Conservation (phyloP, 2,888 invertebrate genomes). For the Meganola albula region DNA sequence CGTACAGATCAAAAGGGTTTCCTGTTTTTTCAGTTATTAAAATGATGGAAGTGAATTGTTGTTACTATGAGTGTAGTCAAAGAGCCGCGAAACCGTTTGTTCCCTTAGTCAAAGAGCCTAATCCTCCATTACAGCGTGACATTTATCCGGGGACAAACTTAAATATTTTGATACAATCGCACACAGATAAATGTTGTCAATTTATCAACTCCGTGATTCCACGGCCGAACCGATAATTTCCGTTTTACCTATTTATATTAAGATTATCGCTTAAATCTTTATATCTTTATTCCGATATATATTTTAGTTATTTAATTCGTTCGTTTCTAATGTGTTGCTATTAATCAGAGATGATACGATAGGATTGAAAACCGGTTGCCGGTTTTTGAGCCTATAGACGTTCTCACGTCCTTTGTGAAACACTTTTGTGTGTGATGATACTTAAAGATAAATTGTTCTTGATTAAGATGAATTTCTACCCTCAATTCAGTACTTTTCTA, state of each 20-base stretch:
- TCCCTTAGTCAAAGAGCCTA: conserved; percentile 28
- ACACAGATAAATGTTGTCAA: conserved; percentile 66
- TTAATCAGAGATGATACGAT: conserved; percentile 33
- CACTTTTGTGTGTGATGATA: conserved; percentile 16
- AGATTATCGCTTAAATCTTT: conserved; percentile 52
- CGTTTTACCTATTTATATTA: conserved; percentile 60
- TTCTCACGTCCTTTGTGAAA: conserved; percentile 30
- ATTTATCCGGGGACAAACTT: conserved; percentile 63
- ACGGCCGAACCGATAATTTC: conserved; percentile 55
- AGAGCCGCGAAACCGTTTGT: conserved; percentile 31
- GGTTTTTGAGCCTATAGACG: conserved; percentile 18
- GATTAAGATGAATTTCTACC: no score
- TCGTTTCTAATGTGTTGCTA: conserved; percentile 47
- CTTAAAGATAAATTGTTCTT: conserved; percentile 14
- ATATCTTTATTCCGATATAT: conserved; percentile 62
- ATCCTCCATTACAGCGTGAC: conserved; percentile 62
- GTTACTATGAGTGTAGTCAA: no score
- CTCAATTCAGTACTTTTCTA: no score
- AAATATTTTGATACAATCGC: conserved; percentile 76
- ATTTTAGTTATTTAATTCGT: conserved; percentile 44
- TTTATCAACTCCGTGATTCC: conserved; percentile 55
- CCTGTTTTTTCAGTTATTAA: no score
- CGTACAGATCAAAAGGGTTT: no score
- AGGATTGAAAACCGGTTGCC: conserved; percentile 27
- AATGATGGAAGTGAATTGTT: no score